Conservation (phyloP, 2,113 vertebrate species). For the Sigmodon hispidus region DNA sequence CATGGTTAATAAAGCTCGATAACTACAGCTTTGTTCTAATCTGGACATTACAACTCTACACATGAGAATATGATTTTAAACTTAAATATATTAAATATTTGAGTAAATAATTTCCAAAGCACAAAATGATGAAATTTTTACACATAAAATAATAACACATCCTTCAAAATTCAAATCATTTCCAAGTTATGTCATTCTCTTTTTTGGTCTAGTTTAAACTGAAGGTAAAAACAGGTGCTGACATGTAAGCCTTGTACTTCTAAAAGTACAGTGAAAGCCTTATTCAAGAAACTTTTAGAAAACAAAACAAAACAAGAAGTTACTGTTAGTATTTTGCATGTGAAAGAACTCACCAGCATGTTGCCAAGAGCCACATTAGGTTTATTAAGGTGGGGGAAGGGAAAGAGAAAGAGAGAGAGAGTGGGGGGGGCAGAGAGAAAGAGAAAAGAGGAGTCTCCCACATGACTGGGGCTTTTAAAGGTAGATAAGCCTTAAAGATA, state of each 20-base stretch:
- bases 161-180: background rate
- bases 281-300: background rate
- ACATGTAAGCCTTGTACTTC: background rate
- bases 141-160: constrained; percentile 11
- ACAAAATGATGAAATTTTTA: background rate
- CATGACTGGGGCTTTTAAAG: no score
- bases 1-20: background rate
- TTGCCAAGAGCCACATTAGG: no score
- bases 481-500: no score
- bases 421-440: no score
- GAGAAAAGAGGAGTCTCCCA: no score
- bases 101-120: background rate
- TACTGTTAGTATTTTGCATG: no score
- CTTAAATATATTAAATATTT: background rate
- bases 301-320: background rate
- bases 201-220: background rate
- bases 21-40: background rate
- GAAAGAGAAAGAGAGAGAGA: no score
- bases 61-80: background rate
- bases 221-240: background rate
- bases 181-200: background rate
- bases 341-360: no score
- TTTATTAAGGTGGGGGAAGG: no score
- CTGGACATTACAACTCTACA: background rate
- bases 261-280: background rate